Base-by-base conservation (phyloP, 2,113 vertebrate species). In the Pedetes capensis region DNA sequence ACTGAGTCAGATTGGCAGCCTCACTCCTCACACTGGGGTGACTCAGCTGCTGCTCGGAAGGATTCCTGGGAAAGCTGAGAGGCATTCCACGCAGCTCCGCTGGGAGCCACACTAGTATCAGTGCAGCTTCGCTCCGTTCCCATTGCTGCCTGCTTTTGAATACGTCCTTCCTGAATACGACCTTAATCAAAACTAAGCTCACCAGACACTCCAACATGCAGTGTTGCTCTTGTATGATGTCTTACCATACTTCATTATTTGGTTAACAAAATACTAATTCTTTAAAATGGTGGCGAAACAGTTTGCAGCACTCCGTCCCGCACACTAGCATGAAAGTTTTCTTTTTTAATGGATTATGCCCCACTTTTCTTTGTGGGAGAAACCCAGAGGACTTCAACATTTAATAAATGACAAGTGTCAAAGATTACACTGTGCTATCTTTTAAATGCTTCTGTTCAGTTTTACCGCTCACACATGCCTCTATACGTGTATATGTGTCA, bases 1-100 rank as follows among this genome's bases (percentile, higher is more conserved):
- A n/a, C n/a, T n/a, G n/a, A n/a, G n/a, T n/a, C n/a, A n/a, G n/a
- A n/a, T n/a, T n/a, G n/a, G n/a, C n/a, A n/a, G n/a, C 63, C 3
- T 42, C 17, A 5, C 32, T 8, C 27, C 9, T 0, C 39, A 64
- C 0, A 16, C 5, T 0, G 0, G 0, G 22, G 20, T 8, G 51
- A 17, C 11, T 64, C 2, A 17, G 32, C n/a, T 17, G 8, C 49
- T 42, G 39, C n/a, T 22, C 49, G 8, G 34, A 51, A 13, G 2
- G 34, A 49, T 57, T 23, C 53, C 16, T 17, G 22, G 11, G 39
- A 16, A 11, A 55, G 10, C 14, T 3, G 4, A 37, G 34, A 29
- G 23, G 12, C 25, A 6, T 69, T 59, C 85, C 57, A 14, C 18
- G 9, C 0, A 44, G 37, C 51, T 29, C 39, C 61, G 29, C 3